Evolutionary conservation across 2,888 invertebrate species (phyloP).

Genomic region (Rhingia rostrata): DNA sequence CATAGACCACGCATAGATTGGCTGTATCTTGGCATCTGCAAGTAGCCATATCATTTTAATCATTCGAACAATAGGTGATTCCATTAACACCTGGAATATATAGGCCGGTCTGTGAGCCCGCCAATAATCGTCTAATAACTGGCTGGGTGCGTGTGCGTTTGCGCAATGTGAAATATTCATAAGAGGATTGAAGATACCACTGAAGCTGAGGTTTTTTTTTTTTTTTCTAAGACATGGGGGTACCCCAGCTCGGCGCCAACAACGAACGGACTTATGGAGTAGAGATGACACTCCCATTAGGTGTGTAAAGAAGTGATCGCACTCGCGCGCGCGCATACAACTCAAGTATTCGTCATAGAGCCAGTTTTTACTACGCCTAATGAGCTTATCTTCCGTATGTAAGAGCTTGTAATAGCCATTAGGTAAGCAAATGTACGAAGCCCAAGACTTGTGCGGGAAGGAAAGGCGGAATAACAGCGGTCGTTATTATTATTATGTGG

Average conservation of each 20-base stretch:
- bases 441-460: slow-evolving; percentile 8
- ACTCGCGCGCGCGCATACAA: slow-evolving; percentile 3
- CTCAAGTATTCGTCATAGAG: slow-evolving; percentile 10
- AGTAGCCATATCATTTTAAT: slow-evolving; percentile 47
- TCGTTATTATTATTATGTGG: slow-evolving; percentile 52
- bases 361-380: slow-evolving; percentile 47
- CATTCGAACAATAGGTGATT: slow-evolving; percentile 62
- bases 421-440: slow-evolving; percentile 52
- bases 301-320: slow-evolving; percentile 25
- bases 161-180: slow-evolving; percentile 19
- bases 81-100: slow-evolving; percentile 56
- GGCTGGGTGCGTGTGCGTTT: slow-evolving; percentile 27
- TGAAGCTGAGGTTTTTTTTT: background rate
- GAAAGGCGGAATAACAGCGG: slow-evolving; percentile 33
- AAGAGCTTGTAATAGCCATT: slow-evolving; percentile 49
- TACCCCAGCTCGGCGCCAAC: slow-evolving; percentile 3
- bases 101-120: slow-evolving; percentile 18
- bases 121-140: slow-evolving; percentile 29
- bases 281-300: slow-evolving; percentile 47
- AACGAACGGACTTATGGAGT: slow-evolving; percentile 21
- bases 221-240: background rate
- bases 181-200: slow-evolving; percentile 16
- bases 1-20: slow-evolving; percentile 6
- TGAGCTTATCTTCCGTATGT: slow-evolving; percentile 69
- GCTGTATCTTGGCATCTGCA: slow-evolving; percentile 34